phyloP scores from a whole-genome alignment of 2,113 vertebrate species.

The Nesoenas mayeri region DNA sequence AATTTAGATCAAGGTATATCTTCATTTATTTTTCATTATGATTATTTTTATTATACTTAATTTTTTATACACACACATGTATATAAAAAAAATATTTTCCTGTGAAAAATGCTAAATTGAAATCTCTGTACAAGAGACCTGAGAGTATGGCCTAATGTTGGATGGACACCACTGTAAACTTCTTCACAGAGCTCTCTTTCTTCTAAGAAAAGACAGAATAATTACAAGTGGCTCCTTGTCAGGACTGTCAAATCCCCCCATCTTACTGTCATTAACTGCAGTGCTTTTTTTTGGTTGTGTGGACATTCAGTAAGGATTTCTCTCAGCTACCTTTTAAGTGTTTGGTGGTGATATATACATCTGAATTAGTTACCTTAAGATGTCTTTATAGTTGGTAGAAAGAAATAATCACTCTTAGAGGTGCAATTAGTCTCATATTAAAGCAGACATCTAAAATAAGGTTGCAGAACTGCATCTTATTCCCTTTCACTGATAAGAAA shows the following conservation, averaged over 20 bases:
- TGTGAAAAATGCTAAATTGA: neutral
- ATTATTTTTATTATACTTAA: conserved; percentile 6
- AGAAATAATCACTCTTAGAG: neutral
- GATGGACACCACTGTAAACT: neutral
- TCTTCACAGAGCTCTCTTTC: neutral
- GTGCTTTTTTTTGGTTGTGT: neutral
- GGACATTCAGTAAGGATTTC: neutral
- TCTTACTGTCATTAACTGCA: neutral
- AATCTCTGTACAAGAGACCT: neutral
- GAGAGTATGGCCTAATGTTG: neutral
- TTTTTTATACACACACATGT: neutral
- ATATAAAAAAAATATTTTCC: neutral
- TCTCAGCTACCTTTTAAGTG: neutral
- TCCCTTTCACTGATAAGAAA: neutral
- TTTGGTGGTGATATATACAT: neutral
- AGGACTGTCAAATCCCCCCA: neutral
- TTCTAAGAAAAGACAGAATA: neutral
- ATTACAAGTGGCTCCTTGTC: neutral
- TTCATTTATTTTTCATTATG: conserved; percentile 48
- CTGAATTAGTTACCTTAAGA: neutral
- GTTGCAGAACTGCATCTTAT: neutral
- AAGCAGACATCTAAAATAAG: neutral
- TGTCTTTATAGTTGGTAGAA: neutral
- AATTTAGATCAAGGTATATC: conserved; percentile 19
- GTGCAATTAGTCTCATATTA: neutral